These are phyloP conservation scores for Merluccius polli DNA, from an alignment of 2,797 vertebrate genomes.

Conservation along the genomic window DNA sequence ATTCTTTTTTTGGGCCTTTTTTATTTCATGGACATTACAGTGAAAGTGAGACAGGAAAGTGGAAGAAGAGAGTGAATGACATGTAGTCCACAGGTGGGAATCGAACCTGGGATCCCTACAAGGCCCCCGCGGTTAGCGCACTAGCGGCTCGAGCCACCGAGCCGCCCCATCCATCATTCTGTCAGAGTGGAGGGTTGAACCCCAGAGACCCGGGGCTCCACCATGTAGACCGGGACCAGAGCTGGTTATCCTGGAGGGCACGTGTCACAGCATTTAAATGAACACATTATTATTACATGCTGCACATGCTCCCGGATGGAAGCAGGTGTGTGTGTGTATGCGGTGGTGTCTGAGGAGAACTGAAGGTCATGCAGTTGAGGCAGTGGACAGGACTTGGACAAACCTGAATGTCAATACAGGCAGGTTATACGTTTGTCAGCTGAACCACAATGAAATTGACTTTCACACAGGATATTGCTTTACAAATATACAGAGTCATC, in stretches of 20 bases:
- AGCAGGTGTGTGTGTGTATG: neutral
- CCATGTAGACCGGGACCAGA: neutral
- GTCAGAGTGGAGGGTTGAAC: constrained; percentile 49
- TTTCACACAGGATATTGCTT: neutral
- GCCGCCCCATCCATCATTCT: constrained; percentile 70
- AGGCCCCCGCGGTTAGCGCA: too few species aligned
- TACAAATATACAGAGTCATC: neutral
- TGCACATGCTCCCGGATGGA: neutral
- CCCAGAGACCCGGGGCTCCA: constrained; percentile 29
- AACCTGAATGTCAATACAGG: neutral
- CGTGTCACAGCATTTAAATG: neutral
- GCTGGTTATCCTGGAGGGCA: neutral
- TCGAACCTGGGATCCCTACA: too few species aligned
- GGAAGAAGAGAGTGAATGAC: too few species aligned
- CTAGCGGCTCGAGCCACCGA: too few species aligned
- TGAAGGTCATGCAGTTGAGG: neutral
- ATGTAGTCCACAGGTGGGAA: too few species aligned
- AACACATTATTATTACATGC: neutral
- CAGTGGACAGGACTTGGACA: neutral
- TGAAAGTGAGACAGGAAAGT: too few species aligned
- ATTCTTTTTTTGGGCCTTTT: too few species aligned
- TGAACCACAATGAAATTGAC: neutral
- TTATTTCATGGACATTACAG: too few species aligned
- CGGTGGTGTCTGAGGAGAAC: too few species aligned
- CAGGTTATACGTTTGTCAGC: neutral